Evolutionary conservation across 53 echinoderm and acorn worm genomes (phyloP).

Genomic region (Holothuria scabra): DNA sequence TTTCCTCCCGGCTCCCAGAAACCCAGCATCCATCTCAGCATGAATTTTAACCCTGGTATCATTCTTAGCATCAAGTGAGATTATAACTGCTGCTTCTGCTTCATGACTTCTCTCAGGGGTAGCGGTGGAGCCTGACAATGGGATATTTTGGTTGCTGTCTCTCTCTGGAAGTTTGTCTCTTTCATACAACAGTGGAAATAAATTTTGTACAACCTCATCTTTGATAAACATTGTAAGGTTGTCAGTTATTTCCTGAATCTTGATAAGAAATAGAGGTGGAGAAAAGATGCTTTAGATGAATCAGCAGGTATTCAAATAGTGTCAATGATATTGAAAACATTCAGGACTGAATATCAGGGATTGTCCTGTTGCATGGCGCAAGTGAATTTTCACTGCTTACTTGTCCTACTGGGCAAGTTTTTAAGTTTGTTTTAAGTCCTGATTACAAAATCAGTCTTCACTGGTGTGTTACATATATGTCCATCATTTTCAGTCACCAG

Average conservation of each 20-base stretch:
- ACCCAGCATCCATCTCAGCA: constrained; percentile 42
- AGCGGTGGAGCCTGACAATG: not conserved
- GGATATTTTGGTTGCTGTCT: not conserved
- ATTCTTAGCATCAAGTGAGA: constrained; percentile 12
- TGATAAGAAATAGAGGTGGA: too few relatives aligned
- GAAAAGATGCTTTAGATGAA: too few relatives aligned
- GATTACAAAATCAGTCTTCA: too few relatives aligned
- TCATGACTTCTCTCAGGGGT: not conserved
- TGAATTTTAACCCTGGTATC: constrained; percentile 27
- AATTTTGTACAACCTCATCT: constrained; percentile 7
- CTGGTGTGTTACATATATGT: too few relatives aligned
- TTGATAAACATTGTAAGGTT: not conserved
- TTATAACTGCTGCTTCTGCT: not conserved
- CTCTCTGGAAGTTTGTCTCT: not conserved
- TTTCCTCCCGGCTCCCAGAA: constrained; percentile 11
- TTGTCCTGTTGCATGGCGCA: too few relatives aligned
- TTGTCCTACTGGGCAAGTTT: too few relatives aligned
- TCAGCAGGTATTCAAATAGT: too few relatives aligned
- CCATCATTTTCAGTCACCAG: too few relatives aligned
- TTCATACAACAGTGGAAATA: constrained; percentile 1
- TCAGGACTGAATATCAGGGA: too few relatives aligned
- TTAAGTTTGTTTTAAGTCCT: too few relatives aligned
- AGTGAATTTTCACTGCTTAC: too few relatives aligned
- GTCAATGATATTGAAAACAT: too few relatives aligned
- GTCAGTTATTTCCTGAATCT: constrained; percentile 24